These are phyloP conservation scores for Hymenopus coronatus DNA, from an alignment of 2,888 invertebrate genomes.

Conservation along the genomic window DNA sequence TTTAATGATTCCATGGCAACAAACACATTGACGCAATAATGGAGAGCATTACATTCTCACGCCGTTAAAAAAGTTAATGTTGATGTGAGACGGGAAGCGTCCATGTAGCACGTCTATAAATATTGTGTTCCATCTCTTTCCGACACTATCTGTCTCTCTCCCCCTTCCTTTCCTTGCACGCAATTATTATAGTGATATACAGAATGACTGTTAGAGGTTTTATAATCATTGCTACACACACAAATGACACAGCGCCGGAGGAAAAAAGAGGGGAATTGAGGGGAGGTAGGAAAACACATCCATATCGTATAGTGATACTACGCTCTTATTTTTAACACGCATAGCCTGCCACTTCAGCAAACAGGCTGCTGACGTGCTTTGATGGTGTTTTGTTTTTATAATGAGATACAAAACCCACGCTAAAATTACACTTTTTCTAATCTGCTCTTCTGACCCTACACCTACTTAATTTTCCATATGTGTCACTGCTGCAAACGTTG, in stretches of 20 bases:
- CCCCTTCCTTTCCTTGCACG: slow-evolving; percentile 20
- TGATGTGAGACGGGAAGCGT: neutral
- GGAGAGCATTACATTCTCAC: slow-evolving; percentile 27
- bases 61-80: slow-evolving; percentile 24
- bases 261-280: too few relatives aligned
- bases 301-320: neutral
- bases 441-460: too few relatives aligned
- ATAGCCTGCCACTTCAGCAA: neutral
- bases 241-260: neutral
- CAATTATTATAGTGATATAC: slow-evolving; percentile 23
- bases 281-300: neutral
- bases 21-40: slow-evolving; percentile 38
- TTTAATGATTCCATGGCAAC: slow-evolving; percentile 36
- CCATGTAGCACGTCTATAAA: neutral
- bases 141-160: neutral
- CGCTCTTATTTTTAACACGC: too few relatives aligned
- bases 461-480: too few relatives aligned
- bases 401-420: too few relatives aligned
- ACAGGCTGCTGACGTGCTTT: neutral
- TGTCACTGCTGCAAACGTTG: too few relatives aligned
- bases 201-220: slow-evolving; percentile 4
- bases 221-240: slow-evolving; percentile 9
- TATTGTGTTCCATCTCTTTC: neutral
- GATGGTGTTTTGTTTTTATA: neutral
- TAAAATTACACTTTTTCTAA: too few relatives aligned